A percentile compares a stretch with the other conserved stretches of the same genome.
phyloP scores from a whole-genome alignment of 2,797 vertebrate species.

The Spinus pinus region DNA sequence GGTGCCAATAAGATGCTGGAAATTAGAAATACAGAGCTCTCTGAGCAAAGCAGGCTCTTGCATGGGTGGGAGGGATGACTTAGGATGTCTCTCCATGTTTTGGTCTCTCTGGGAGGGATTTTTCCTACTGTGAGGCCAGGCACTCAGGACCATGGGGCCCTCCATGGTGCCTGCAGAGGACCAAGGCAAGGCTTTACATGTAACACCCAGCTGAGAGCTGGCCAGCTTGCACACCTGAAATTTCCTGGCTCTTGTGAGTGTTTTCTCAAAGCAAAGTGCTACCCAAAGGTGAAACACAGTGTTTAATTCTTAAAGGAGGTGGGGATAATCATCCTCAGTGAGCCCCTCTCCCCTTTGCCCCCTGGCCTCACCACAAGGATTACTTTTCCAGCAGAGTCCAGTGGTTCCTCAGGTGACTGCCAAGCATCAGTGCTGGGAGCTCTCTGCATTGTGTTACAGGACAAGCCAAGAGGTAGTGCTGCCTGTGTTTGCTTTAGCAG shows the following conservation, averaged over 20 bases:
- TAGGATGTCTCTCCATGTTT: background rate
- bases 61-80: background rate
- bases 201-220: background rate
- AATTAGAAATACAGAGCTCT: background rate
- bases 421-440: background rate
- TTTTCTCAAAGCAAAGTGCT: background rate
- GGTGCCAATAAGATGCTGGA: background rate
- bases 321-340: background rate
- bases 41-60: background rate
- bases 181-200: rapidly evolving
- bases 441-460: background rate
- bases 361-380: background rate
- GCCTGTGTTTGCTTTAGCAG: background rate
- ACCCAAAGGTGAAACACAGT: rapidly evolving
- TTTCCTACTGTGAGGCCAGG: background rate
- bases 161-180: background rate
- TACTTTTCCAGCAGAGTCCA: background rate
- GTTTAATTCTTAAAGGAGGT: background rate
- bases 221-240: background rate
- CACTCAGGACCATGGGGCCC: background rate
- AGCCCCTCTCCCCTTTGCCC: background rate
- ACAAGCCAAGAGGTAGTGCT: background rate
- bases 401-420: background rate
- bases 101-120: background rate
- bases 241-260: background rate